Conservation (phyloP, 2,113 vertebrate genomes). For the Paracanthobrama guichenoti region DNA sequence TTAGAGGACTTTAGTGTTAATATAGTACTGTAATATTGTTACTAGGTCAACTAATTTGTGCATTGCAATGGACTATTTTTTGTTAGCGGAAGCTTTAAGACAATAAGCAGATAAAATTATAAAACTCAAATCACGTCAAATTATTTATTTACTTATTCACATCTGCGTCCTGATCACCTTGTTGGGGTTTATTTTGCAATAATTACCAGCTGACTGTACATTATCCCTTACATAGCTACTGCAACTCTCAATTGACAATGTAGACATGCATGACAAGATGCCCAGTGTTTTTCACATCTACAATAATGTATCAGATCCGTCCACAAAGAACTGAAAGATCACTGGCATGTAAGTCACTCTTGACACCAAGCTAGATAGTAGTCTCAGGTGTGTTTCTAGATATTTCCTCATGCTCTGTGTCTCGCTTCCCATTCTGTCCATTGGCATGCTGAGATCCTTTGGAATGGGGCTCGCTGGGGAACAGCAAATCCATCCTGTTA, state of each 20-base stretch:
- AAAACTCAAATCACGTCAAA: not conserved
- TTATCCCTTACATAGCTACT: constrained; percentile 5
- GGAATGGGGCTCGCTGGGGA: constrained; percentile 10
- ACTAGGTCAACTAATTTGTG: not conserved
- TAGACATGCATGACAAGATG: constrained; percentile 28
- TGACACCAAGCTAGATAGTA: constrained; percentile 9
- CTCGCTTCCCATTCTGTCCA: constrained; percentile 36
- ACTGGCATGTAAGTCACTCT: not conserved
- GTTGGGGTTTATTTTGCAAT: not conserved
- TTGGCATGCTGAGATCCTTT: not conserved
- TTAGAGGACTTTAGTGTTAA: not conserved
- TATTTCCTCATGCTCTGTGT: not conserved
- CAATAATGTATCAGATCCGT: not conserved
- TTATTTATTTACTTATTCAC: not conserved
- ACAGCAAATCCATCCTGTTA: constrained; percentile 39
- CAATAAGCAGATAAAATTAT: not conserved
- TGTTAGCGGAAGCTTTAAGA: not conserved
- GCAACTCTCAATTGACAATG: not conserved
- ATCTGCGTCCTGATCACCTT: not conserved
- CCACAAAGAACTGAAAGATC: not conserved
- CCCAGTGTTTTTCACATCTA: constrained; percentile 8
- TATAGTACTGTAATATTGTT: not conserved
- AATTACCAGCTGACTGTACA: not conserved
- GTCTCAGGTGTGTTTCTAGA: constrained; percentile 36
- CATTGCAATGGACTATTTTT: not conserved